Evolutionary conservation across 1,140 invertebrate genomes (phyloP).

Genomic region (Daktulosphaira vitifoliae): DNA sequence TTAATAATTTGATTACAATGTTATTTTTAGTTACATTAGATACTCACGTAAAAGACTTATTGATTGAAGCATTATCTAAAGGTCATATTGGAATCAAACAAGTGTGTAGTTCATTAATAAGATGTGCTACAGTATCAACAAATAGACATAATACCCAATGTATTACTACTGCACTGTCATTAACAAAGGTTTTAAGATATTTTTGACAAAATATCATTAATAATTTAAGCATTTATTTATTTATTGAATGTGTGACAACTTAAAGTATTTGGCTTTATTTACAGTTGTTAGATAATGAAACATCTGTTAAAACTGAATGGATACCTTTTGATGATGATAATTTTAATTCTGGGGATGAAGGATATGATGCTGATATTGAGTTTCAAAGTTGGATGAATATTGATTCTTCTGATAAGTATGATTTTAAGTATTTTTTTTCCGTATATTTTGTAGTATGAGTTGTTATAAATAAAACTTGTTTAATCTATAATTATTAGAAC

Average conservation of each 20-base stretch:
- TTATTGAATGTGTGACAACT: too few species aligned
- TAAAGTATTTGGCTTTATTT: background rate
- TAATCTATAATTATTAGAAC: constrained; percentile 7
- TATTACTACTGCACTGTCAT: constrained; percentile 1
- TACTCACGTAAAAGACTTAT: constrained; percentile 28
- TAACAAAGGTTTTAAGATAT: background rate
- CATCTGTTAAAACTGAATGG: constrained; percentile 15
- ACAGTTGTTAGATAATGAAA: constrained; percentile 27
- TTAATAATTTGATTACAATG: constrained; percentile 4
- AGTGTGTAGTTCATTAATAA: constrained; percentile 31
- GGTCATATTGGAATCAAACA: constrained; percentile 34
- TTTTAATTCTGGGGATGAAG: constrained; percentile 49
- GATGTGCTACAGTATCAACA: constrained; percentile 26
- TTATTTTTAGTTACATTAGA: constrained; percentile 27
- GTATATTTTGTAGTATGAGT: too few species aligned
- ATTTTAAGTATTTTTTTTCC: background rate
- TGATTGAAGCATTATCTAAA: constrained; percentile 29
- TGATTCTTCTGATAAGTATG: constrained; percentile 20
- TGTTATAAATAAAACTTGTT: too few species aligned
- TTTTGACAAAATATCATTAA: too few species aligned
- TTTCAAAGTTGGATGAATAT: constrained; percentile 38
- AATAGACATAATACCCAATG: constrained; percentile 12
- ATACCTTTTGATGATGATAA: constrained; percentile 34
- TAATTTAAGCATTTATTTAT: too few species aligned
- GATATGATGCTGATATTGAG: constrained; percentile 52